Conservation (phyloP, 2,797 vertebrate genomes). For the Graptemys geographica region DNA sequence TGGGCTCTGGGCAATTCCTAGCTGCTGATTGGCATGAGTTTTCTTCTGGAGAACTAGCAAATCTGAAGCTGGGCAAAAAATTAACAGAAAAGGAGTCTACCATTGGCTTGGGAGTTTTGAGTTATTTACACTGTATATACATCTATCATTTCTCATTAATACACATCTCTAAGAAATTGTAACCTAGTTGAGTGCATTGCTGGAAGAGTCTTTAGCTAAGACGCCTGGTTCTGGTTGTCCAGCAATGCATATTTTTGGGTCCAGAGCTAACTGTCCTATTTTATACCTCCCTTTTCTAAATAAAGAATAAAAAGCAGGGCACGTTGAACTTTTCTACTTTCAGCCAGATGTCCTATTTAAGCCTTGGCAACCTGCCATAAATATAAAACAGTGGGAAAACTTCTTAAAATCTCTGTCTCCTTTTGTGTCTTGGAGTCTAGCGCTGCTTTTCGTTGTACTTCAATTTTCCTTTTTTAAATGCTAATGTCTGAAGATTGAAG, state of each 20-base stretch:
- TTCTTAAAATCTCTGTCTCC: background rate
- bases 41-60: conserved; percentile 38
- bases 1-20: background rate
- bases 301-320: conserved; percentile 8
- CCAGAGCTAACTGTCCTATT: background rate
- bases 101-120: background rate
- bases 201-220: background rate
- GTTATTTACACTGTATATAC: background rate
- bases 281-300: background rate
- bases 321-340: conserved; percentile 36
- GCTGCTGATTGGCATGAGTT: background rate
- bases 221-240: background rate
- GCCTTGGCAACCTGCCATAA: background rate
- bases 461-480: background rate
- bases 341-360: conserved; percentile 50
- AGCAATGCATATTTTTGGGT: background rate
- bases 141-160: background rate
- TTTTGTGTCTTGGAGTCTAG: background rate
- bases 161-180: background rate
- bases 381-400: background rate
- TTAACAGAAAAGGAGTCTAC: background rate
- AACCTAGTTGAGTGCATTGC: background rate
- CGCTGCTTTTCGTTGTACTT: background rate
- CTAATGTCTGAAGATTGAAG: background rate
- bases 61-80: background rate